These are phyloP conservation scores for Agrotis clavis DNA, from an alignment of 2,888 invertebrate species.

Conservation along the genomic window DNA sequence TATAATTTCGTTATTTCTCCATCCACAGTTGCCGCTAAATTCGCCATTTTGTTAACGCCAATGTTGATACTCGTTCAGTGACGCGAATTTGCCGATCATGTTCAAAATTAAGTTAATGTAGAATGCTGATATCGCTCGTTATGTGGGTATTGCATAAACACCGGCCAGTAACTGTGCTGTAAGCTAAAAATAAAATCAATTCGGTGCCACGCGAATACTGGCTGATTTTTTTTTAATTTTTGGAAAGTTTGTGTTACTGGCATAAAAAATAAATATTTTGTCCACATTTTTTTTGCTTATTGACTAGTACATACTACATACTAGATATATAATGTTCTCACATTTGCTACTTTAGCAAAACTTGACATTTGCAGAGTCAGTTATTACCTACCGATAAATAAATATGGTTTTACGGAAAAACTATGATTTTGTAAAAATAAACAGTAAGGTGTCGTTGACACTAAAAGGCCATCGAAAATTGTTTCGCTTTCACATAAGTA, in stretches of 20 bases:
- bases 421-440: too few relatives aligned
- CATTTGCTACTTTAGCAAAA: too few relatives aligned
- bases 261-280: too few relatives aligned
- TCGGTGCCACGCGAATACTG: not conserved
- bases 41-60: not conserved
- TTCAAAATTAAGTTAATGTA: constrained; percentile 48
- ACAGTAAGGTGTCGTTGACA: too few relatives aligned
- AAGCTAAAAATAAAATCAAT: constrained; percentile 39
- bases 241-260: not conserved
- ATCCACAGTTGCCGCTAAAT: constrained; percentile 9
- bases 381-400: too few relatives aligned
- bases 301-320: too few relatives aligned
- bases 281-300: too few relatives aligned
- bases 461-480: too few relatives aligned
- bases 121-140: constrained; percentile 37
- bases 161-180: constrained; percentile 30
- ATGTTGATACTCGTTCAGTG: constrained; percentile 12
- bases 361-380: too few relatives aligned
- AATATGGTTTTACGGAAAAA: too few relatives aligned
- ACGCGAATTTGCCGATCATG: constrained; percentile 45
- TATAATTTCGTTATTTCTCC: not conserved
- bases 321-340: too few relatives aligned
- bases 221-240: not conserved
- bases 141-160: constrained; percentile 38
- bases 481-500: too few relatives aligned